These are phyloP conservation scores for Phasianus colchicus DNA, from an alignment of 2,113 vertebrate species.

Conservation along the genomic window DNA sequence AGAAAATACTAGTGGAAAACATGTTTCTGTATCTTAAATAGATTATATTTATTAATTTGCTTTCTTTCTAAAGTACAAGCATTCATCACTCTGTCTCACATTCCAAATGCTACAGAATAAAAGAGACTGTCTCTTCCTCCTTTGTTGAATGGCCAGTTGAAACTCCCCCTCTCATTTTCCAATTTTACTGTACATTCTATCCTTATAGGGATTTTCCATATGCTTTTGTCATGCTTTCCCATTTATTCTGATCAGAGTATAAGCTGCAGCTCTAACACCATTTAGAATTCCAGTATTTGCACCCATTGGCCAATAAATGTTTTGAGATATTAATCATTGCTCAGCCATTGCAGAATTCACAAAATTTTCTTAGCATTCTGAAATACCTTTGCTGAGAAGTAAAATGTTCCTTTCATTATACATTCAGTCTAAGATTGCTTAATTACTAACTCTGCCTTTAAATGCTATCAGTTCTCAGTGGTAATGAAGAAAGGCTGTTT, in stretches of 20 bases:
- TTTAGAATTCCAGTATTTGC: not conserved
- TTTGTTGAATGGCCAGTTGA: not conserved
- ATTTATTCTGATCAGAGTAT: not conserved
- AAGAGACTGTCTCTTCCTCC: not conserved
- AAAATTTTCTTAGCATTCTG: not conserved
- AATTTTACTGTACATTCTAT: not conserved
- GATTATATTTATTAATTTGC: not conserved
- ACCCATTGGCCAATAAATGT: not conserved
- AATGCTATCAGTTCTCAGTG: slow-evolving; percentile 15
- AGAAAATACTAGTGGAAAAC: not conserved
- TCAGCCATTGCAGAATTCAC: not conserved
- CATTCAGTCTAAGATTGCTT: not conserved
- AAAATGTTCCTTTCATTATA: not conserved
- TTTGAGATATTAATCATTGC: not conserved
- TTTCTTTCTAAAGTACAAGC: not conserved
- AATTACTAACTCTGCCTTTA: slow-evolving; percentile 36
- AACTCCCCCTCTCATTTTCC: not conserved
- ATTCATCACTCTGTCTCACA: not conserved
- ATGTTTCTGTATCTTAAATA: not conserved
- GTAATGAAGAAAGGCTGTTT: not conserved
- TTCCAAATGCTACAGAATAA: not conserved
- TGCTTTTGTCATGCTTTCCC: not conserved
- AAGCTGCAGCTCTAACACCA: not conserved
- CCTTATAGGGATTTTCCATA: not conserved
- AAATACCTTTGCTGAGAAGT: not conserved